phyloP scores from a whole-genome alignment of 2,113 vertebrate genomes.

The Oxyruncus cristatus region DNA sequence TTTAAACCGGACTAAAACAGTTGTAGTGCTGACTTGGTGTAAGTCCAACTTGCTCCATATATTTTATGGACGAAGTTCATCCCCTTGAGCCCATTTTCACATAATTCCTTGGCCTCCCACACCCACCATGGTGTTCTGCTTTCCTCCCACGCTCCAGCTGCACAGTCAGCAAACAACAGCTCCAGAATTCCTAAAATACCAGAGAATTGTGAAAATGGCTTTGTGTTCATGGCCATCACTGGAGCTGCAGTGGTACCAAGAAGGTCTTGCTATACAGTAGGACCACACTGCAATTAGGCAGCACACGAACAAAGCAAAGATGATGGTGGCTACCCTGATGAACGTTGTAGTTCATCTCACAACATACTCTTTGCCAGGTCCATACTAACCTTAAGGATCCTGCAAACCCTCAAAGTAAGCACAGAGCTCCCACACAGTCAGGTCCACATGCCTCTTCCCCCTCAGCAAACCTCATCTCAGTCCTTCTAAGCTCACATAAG shows the following conservation, averaged over 20 bases:
- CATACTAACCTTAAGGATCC: neutral
- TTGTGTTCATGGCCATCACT: neutral
- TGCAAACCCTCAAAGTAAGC: neutral
- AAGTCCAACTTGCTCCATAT: neutral
- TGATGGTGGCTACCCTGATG: fast-evolving
- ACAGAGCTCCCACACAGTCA: neutral
- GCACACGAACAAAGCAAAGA: fast-evolving
- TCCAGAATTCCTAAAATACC: neutral
- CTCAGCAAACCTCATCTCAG: neutral
- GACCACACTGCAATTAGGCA: neutral
- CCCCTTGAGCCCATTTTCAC: neutral
- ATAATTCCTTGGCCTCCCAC: neutral
- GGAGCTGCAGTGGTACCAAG: neutral
- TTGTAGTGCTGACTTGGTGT: neutral
- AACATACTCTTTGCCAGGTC: neutral
- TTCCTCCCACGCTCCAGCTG: neutral
- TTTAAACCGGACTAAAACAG: neutral
- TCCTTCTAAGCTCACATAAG: neutral
- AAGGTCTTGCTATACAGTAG: neutral
- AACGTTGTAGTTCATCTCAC: fast-evolving
- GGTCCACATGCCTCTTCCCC: neutral
- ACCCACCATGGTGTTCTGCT: neutral
- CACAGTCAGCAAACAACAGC: neutral
- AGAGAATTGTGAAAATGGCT: neutral
- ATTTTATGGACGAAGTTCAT: neutral